phyloP scores from a whole-genome alignment of 2,888 invertebrate genomes.

The Magallana nippona region DNA sequence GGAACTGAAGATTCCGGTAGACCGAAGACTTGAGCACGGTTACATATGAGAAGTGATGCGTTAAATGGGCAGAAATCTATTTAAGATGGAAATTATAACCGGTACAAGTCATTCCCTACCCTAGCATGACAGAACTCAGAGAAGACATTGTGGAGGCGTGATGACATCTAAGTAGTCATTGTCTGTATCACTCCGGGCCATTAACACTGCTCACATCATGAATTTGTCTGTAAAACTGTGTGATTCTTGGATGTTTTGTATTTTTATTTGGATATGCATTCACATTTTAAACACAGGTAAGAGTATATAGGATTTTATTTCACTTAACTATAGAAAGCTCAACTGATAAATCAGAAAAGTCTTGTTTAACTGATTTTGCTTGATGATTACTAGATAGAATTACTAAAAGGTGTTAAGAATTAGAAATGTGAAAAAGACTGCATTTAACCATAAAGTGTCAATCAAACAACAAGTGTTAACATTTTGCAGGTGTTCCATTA shows the following conservation, averaged over 20 bases:
- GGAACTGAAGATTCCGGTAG: background rate
- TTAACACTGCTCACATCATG: constrained; percentile 11
- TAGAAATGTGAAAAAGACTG: background rate
- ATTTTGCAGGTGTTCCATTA: background rate
- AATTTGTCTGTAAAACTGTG: background rate
- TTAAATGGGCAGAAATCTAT: constrained; percentile 19
- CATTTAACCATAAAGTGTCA: background rate
- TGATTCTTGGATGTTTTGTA: background rate
- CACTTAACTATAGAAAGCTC: too few relatives aligned
- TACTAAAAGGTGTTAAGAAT: background rate
- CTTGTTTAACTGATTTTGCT: background rate
- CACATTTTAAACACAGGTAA: background rate
- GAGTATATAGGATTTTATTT: background rate
- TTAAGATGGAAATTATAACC: constrained; percentile 23
- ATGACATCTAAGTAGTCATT: too few relatives aligned
- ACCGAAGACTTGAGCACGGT: background rate
- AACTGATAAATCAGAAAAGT: too few relatives aligned
- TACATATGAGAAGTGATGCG: constrained; percentile 24
- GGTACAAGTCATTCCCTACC: background rate
- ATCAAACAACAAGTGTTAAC: background rate
- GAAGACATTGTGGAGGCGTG: too few relatives aligned
- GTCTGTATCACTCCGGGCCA: too few relatives aligned
- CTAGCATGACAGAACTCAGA: background rate
- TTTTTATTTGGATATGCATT: background rate
- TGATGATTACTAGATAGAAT: background rate